Evolutionary conservation across 2,888 invertebrate genomes (phyloP).

Genomic region (Caenorhabditis japonica): DNA sequence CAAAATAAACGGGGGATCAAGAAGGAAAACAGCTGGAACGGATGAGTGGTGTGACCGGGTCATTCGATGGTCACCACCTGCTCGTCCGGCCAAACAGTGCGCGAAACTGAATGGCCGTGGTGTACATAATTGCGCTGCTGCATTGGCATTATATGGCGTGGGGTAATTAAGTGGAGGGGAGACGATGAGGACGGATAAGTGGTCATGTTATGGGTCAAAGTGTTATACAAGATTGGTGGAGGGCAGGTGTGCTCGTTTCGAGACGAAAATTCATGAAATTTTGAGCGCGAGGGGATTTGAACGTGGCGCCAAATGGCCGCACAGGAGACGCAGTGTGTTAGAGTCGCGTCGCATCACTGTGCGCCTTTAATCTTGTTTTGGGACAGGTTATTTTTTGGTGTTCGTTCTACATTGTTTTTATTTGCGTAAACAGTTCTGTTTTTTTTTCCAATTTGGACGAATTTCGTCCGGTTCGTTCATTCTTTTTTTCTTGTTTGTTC

Average conservation of each 20-base stretch:
- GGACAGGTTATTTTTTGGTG: no score
- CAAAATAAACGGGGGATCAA: background rate
- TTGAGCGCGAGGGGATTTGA: no score
- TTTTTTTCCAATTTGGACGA: no score
- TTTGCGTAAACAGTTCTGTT: no score
- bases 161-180: slow-evolving; percentile 34
- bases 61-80: slow-evolving; percentile 47
- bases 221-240: slow-evolving; percentile 28
- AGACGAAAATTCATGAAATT: no score
- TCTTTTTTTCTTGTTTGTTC: no score
- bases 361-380: no score
- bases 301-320: no score
- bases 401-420: no score
- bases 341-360: no score
- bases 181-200: slow-evolving; percentile 28
- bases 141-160: slow-evolving; percentile 38
- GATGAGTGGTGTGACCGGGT: slow-evolving; percentile 54
- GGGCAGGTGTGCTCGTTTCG: slow-evolving; percentile 40
- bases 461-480: no score
- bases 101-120: slow-evolving; percentile 41
- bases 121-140: slow-evolving; percentile 29
- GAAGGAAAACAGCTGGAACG: slow-evolving; percentile 54
- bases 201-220: slow-evolving; percentile 45
- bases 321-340: no score
- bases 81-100: slow-evolving; percentile 34